These are phyloP conservation scores for Hoplodrina ambigua DNA, from an alignment of 2,888 invertebrate genomes.

Conservation along the genomic window DNA sequence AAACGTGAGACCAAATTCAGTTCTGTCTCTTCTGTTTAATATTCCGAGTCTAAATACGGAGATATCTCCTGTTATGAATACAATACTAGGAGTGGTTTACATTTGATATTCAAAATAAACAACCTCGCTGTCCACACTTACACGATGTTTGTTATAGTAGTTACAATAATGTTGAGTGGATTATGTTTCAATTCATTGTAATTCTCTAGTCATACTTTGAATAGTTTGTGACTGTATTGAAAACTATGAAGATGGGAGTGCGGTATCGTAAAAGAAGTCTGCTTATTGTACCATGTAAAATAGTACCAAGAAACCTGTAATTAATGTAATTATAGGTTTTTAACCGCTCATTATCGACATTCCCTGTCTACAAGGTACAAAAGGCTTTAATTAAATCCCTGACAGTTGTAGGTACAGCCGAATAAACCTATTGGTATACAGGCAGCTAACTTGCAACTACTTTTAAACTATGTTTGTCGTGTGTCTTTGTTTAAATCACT, in stretches of 20 bases:
- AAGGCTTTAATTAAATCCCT: slow-evolving; percentile 1
- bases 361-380: background rate
- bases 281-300: slow-evolving; percentile 12
- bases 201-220: slow-evolving; percentile 18
- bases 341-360: background rate
- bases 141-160: slow-evolving; percentile 17
- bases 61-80: slow-evolving; percentile 62
- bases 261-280: background rate
- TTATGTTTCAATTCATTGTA: slow-evolving; percentile 9
- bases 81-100: slow-evolving; percentile 59
- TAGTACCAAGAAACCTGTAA: background rate
- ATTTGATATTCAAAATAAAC: slow-evolving; percentile 63
- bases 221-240: slow-evolving; percentile 2
- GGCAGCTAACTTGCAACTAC: too few species aligned
- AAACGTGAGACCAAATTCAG: slow-evolving; percentile 37
- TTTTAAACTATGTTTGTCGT: too few species aligned
- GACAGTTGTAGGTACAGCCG: background rate
- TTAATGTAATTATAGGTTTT: background rate
- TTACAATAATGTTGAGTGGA: slow-evolving; percentile 18
- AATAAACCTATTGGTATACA: too few species aligned
- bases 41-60: slow-evolving; percentile 41
- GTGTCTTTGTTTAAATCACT: too few species aligned
- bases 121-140: slow-evolving; percentile 34
- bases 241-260: background rate
- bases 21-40: slow-evolving; percentile 33